phyloP scores from a whole-genome alignment of 2,113 vertebrate genomes.

The Pomatostomus ruficeps region DNA sequence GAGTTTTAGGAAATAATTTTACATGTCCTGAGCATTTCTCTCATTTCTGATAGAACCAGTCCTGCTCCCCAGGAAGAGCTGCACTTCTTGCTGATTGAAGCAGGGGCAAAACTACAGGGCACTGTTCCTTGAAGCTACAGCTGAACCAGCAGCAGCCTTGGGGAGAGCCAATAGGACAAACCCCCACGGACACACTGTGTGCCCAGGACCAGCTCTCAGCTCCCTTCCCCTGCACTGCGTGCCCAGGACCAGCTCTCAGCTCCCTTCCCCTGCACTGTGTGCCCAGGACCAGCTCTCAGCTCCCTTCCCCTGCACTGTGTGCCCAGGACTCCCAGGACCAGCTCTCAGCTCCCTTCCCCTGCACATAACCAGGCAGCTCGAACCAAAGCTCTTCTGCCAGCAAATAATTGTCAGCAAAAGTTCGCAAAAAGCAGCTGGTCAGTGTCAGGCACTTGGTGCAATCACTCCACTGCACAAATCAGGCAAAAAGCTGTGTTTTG shows the following conservation, averaged over 20 bases:
- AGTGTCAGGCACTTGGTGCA: not conserved
- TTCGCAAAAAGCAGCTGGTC: not conserved
- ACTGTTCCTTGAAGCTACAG: not conserved
- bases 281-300: not conserved
- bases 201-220: not conserved
- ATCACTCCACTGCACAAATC: not conserved
- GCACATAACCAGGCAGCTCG: not conserved
- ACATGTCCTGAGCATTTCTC: not conserved
- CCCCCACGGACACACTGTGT: not conserved
- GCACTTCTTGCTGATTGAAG: not conserved
- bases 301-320: too few relatives aligned
- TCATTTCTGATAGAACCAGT: not conserved
- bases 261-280: not conserved
- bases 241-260: too few relatives aligned
- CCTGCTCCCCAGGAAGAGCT: not conserved
- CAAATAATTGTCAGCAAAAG: not conserved
- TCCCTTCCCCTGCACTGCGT: not conserved
- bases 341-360: not conserved
- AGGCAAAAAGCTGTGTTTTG: not conserved
- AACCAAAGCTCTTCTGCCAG: not conserved
- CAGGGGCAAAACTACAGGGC: not conserved
- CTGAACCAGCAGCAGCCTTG: not conserved
- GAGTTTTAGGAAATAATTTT: not conserved
- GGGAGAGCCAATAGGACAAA: not conserved
- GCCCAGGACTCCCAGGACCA: not conserved